A percentile compares a stretch with the other conserved stretches of the same genome.
phyloP scores from a whole-genome alignment of 2,797 vertebrate species.

The Manis javanica region DNA sequence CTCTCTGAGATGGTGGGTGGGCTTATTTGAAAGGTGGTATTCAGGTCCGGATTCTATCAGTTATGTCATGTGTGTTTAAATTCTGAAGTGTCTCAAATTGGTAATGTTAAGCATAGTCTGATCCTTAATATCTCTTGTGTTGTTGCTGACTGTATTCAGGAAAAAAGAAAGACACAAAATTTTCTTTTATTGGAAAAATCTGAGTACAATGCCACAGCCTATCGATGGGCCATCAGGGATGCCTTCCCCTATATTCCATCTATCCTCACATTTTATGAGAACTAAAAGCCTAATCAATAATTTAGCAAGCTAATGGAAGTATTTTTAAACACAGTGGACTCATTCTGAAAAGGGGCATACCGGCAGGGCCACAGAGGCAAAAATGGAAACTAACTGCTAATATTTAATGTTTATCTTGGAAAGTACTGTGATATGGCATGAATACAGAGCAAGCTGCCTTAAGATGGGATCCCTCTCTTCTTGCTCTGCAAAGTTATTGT shows the following conservation, averaged over 20 bases:
- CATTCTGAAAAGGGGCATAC: not conserved
- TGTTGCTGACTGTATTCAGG: constrained; percentile 44
- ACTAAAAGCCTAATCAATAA: constrained; percentile 86
- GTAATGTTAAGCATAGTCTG: not conserved
- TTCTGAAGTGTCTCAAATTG: not conserved
- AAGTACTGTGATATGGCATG: rapidly evolving
- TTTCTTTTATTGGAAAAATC: constrained; percentile 54
- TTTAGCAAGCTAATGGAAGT: constrained; percentile 81
- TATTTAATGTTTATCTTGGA: not conserved
- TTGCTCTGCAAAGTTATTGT: not conserved
- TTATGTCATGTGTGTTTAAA: not conserved
- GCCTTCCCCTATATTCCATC: constrained; percentile 31
- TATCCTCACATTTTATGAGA: constrained; percentile 65
- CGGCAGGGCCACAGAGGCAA: not conserved
- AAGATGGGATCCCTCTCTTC: not conserved
- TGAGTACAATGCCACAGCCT: not conserved
- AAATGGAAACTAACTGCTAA: constrained; percentile 50
- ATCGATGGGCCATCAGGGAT: constrained; percentile 13
- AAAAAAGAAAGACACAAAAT: constrained; percentile 65
- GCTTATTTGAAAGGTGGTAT: too few relatives aligned
- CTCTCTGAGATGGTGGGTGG: too few relatives aligned
- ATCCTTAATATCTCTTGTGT: not conserved
- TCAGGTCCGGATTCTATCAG: too few relatives aligned
- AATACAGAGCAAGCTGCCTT: not conserved
- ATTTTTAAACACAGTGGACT: constrained; percentile 72